A percentile compares a stretch with the other conserved stretches of the same genome.
These are phyloP conservation scores for Brachyptera risi DNA, from an alignment of 2,888 invertebrate species.

Conservation along the genomic window DNA sequence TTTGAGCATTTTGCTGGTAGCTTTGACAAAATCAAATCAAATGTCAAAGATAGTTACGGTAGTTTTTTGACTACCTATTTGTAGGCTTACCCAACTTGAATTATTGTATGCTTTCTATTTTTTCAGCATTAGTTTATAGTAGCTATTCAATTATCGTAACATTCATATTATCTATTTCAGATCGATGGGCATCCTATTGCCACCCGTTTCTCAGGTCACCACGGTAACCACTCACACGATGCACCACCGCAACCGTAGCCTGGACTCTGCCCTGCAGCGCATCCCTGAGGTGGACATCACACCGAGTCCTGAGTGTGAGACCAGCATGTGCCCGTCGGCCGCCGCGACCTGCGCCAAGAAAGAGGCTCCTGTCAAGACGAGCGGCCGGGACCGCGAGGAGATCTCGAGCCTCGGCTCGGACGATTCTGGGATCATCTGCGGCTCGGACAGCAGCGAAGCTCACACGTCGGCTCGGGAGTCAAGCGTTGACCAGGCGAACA, in stretches of 20 bases:
- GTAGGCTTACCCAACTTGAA: too few species aligned
- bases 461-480: constrained; percentile 47
- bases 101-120: background rate
- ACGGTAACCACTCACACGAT: constrained; percentile 52
- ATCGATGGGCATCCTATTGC: constrained; percentile 61
- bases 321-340: constrained; percentile 46
- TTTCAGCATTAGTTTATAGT: background rate
- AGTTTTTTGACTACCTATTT: too few species aligned
- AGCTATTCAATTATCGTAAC: too few species aligned
- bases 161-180: too few species aligned
- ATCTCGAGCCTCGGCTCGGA: constrained; percentile 67
- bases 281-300: constrained; percentile 80
- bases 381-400: constrained; percentile 50
- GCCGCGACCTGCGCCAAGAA: constrained; percentile 39
- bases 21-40: too few species aligned
- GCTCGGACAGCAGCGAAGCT: constrained; percentile 49
- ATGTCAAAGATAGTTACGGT: too few species aligned
- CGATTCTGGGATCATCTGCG: constrained; percentile 71
- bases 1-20: too few species aligned
- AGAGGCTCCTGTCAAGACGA: constrained; percentile 36
- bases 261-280: constrained; percentile 84
- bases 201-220: constrained; percentile 55
- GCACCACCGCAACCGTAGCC: constrained; percentile 83
- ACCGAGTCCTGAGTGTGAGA: constrained; percentile 59
- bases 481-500: constrained; percentile 48